Evolutionary conservation across 2,797 vertebrate genomes (phyloP), one percentile per base, ranked within the genome.

Genomic region (Xiphorhynchus erythropygius): DNA sequence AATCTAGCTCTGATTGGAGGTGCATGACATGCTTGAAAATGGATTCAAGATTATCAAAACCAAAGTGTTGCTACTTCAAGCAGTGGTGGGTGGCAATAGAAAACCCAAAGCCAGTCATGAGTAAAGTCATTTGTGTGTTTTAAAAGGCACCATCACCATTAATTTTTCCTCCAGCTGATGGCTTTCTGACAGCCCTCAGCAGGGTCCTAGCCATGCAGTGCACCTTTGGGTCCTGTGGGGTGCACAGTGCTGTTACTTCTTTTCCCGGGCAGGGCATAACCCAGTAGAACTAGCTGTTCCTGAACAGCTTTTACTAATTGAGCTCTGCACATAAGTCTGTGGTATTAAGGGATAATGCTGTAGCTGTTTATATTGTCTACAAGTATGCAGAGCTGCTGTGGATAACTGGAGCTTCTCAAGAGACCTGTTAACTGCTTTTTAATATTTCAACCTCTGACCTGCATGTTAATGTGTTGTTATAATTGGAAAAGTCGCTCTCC

Each of bases 391-490:
- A 93, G 68, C 84, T 96, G 62, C 46, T 90, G 74, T 89, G 89
- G 79, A 63, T 52, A 76, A 77, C 73, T 7, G 46, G 33, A 42
- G 64, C 33, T 57, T 84, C 87, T 89, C 92, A 81, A 71, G 87
- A 96, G 96, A 94, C 69, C 50, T 81, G 70, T 93, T 95, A 94
- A 89, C 85, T 87, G 75, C 81, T 84, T 76, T 93, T 84, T 90
- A 95, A 85, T 87, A 92, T 89, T 79, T 71, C 83, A 62, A 79
- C 96, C 82, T 86, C 91, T 90, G 94, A 88, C 95, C 89, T 86
- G 55, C 70, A 69, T 96, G 93, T 94, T 97, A 92, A 97, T 90
- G 62, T 53, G 65, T 33, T 93, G 50, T 92, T 97, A 65, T 90
- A 96, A 95, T 92, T 92, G 93, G 93, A 96, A 91, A 91, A 94